These are phyloP conservation scores for Portunus trituberculatus DNA, from an alignment of 1,140 invertebrate genomes.

Conservation along the genomic window DNA sequence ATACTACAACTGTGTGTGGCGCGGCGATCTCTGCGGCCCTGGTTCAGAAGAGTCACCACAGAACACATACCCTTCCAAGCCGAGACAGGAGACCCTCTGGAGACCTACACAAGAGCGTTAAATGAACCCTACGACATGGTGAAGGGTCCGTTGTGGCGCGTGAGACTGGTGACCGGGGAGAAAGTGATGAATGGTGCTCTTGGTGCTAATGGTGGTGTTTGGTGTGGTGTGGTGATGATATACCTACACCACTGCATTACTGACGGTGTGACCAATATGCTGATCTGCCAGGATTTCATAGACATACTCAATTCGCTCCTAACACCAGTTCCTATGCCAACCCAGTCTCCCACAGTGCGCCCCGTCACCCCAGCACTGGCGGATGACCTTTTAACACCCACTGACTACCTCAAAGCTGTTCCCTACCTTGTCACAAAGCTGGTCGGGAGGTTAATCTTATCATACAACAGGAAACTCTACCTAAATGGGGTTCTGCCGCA, in stretches of 20 bases:
- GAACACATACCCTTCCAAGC: neutral
- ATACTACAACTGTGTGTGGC: slow-evolving; percentile 46
- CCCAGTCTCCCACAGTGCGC: neutral
- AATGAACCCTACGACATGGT: slow-evolving; percentile 42
- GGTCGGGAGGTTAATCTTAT: neutral
- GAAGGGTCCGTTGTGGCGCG: slow-evolving; percentile 65
- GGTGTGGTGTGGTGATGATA: slow-evolving; percentile 29
- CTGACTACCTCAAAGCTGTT: slow-evolving; percentile 2
- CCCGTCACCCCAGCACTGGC: neutral
- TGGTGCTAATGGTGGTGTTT: neutral
- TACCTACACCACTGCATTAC: slow-evolving; percentile 64
- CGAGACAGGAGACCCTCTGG: slow-evolving; percentile 26
- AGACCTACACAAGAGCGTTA: slow-evolving; percentile 28
- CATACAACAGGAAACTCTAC: slow-evolving; percentile 42
- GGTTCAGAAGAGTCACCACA: slow-evolving; percentile 2
- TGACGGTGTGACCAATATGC: slow-evolving; percentile 63
- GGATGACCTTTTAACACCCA: neutral
- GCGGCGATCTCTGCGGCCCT: slow-evolving; percentile 28
- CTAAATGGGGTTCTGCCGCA: slow-evolving; percentile 32
- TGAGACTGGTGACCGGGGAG: slow-evolving; percentile 1
- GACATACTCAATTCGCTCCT: slow-evolving; percentile 60
- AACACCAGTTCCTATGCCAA: too few species aligned
- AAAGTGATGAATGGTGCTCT: neutral
- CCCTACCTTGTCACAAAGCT: slow-evolving; percentile 13
- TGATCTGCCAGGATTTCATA: slow-evolving; percentile 61